phyloP scores from a whole-genome alignment of 2,797 vertebrate genomes.

The Lagodon rhomboides region DNA sequence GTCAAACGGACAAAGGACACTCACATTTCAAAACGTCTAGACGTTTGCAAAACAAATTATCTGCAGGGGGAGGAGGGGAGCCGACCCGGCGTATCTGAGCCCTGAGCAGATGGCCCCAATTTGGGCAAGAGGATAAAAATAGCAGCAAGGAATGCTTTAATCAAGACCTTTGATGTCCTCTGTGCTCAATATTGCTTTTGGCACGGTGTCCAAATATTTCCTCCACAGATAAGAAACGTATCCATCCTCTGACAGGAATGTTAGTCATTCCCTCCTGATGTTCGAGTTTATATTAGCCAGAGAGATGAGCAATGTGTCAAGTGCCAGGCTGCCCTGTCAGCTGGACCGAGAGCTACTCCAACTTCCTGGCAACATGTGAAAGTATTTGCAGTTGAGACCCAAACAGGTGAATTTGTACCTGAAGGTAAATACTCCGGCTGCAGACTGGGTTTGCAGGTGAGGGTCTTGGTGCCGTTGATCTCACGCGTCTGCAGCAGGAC shows the following conservation, averaged over 20 bases:
- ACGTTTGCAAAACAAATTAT: conserved; percentile 70
- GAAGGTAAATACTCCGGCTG: conserved; percentile 90
- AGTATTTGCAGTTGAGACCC: background rate
- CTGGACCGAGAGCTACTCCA: background rate
- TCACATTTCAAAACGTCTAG: conserved; percentile 55
- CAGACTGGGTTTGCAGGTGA: conserved; percentile 91
- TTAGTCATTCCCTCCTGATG: conserved; percentile 55
- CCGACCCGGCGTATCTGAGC: conserved; percentile 34
- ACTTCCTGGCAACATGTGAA: background rate
- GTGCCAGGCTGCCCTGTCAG: conserved; percentile 36
- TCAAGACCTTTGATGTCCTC: conserved; percentile 81
- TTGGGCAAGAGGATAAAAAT: conserved; percentile 77
- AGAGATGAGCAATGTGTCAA: conserved; percentile 42
- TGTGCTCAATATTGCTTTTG: conserved; percentile 78
- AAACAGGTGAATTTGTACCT: conserved; percentile 78
- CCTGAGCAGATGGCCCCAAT: conserved; percentile 68
- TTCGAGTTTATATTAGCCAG: conserved; percentile 42
- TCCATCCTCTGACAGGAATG: conserved; percentile 71
- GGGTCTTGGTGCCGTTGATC: conserved; percentile 91
- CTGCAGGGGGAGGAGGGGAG: background rate
- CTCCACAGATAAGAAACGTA: conserved; percentile 78
- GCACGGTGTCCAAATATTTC: conserved; percentile 74
- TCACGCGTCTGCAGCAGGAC: conserved; percentile 94
- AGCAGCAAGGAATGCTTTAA: conserved; percentile 85
- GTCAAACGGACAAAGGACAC: conserved; percentile 22